Conservation (phyloP, 2,113 vertebrate species). For the Protobothrops flavoviridis region DNA sequence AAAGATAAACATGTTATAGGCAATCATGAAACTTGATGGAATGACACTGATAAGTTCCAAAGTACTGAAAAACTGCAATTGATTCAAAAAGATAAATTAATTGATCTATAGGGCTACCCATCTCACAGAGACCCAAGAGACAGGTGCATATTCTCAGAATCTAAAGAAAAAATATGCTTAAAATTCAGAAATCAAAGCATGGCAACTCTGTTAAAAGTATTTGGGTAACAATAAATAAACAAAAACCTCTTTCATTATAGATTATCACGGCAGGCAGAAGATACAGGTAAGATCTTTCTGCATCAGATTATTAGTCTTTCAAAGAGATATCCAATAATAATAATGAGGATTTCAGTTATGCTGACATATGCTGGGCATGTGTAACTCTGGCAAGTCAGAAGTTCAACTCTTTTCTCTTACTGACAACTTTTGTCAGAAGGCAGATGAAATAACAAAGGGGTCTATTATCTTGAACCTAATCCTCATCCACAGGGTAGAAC, state of each 20-base stretch:
- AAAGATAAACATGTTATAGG: background rate
- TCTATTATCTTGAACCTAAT: background rate
- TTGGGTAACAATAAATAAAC: background rate
- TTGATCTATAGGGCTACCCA: background rate
- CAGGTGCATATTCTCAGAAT: background rate
- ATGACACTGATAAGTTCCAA: background rate
- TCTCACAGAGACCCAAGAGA: background rate
- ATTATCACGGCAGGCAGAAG: background rate
- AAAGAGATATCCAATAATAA: background rate
- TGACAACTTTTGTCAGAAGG: background rate
- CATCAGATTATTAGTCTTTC: background rate
- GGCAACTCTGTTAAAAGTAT: background rate
- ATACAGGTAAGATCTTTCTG: background rate
- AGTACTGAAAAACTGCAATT: background rate
- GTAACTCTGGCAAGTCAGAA: background rate
- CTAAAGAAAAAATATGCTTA: background rate
- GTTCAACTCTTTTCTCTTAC: background rate
- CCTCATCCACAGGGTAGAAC: background rate
- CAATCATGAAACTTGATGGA: background rate
- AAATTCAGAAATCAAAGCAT: background rate
- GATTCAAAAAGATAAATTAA: background rate
- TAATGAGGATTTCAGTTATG: background rate
- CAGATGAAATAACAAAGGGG: background rate
- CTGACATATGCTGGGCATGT: background rate
- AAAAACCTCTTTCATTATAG: background rate